Percentiles rank a stretch among this genome's conserved stretches.
These are phyloP conservation scores for Electrona antarctica DNA, from an alignment of 2,113 vertebrate genomes.

Conservation along the genomic window DNA sequence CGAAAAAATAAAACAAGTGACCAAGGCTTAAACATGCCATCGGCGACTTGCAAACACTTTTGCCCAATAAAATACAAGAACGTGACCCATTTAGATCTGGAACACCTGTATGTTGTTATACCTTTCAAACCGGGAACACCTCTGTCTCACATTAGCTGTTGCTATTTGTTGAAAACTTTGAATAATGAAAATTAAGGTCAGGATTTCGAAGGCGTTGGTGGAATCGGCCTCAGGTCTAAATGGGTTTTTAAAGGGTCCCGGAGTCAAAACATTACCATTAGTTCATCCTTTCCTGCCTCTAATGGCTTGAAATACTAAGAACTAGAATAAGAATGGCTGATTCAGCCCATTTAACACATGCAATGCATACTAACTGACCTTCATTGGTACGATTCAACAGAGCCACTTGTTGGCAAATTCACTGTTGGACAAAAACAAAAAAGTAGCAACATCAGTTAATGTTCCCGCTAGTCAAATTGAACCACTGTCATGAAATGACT, in stretches of 20 bases:
- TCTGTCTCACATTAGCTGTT: too few species aligned
- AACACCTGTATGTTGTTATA: too few species aligned
- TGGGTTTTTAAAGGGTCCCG: too few species aligned
- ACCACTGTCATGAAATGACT: slow-evolving; percentile 5
- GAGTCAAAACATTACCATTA: not conserved
- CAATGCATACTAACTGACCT: not conserved
- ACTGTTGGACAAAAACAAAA: not conserved
- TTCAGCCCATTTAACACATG: slow-evolving; percentile 2
- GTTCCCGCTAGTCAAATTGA: not conserved
- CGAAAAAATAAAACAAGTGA: slow-evolving; percentile 3
- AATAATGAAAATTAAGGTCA: too few species aligned
- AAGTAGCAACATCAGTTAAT: not conserved
- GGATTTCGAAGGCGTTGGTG: too few species aligned
- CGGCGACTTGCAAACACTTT: not conserved
- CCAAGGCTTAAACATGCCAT: not conserved
- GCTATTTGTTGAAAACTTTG: too few species aligned
- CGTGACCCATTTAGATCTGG: too few species aligned
- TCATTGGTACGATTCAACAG: not conserved
- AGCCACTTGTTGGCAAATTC: not conserved
- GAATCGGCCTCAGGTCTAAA: too few species aligned
- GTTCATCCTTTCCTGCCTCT: slow-evolving; percentile 3
- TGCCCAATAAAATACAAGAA: slow-evolving; percentile 1
- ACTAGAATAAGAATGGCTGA: not conserved
- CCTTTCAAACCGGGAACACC: too few species aligned
- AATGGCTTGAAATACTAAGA: slow-evolving; percentile 13